A percentile compares a stretch with the other conserved stretches of the same genome.
Conservation (phyloP, 2,888 invertebrate species). For the Brenthis ino region DNA sequence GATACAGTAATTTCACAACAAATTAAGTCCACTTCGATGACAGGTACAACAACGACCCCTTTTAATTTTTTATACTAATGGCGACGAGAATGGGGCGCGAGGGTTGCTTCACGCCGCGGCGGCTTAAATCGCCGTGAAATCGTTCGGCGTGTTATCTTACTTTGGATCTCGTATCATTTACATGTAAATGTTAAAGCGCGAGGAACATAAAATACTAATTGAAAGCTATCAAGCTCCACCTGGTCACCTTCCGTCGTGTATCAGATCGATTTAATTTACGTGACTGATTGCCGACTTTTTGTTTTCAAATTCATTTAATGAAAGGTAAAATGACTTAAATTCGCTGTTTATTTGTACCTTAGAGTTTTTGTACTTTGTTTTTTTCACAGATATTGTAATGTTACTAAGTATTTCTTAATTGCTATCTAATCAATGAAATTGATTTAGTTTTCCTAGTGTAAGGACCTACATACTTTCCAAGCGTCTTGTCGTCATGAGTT, state of each 20-base stretch:
- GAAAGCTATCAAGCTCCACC: conserved; percentile 9
- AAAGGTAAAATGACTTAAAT: conserved; percentile 6
- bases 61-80: conserved; percentile 1
- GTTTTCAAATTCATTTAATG: not conserved
- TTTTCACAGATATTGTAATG: no score
- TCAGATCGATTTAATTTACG: not conserved
- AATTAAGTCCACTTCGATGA: not conserved
- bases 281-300: not conserved
- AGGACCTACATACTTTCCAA: no score
- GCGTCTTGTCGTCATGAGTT: no score
- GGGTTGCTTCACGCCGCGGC: not conserved
- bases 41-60: conserved; percentile 2
- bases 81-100: not conserved
- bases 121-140: conserved; percentile 11
- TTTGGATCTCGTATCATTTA: conserved; percentile 13
- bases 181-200: conserved; percentile 16
- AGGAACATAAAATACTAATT: conserved; percentile 3
- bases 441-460: no score
- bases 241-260: not conserved
- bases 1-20: not conserved
- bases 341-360: not conserved
- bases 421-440: no score
- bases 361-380: no score
- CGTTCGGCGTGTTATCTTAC: conserved; percentile 15
- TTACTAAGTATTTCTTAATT: no score